Base-by-base conservation (phyloP, 2,113 vertebrate genomes). In the Nyctibius bracteatus region DNA sequence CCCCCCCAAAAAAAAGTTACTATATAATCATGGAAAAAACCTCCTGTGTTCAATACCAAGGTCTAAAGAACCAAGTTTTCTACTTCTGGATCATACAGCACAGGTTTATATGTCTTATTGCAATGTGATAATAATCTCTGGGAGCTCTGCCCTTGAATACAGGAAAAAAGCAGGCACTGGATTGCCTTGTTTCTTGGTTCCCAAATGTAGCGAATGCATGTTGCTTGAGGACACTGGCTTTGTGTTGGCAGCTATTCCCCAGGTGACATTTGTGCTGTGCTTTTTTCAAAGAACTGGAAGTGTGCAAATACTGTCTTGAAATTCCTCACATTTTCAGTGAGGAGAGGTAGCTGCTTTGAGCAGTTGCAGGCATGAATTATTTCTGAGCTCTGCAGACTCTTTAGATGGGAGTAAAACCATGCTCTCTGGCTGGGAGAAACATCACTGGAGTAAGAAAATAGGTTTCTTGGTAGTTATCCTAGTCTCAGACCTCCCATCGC, bases 371-470 rank as follows among this genome's bases (percentile, higher is more conserved):
- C 35, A 46, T 6, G 16, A 30, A 44, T 41, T 61, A 54, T 37
- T 73, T 72, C 37, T 43, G 25, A 58, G 39, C 27, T 52, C 43
- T 81, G 14, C 20, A 81, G 27, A 33, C 13, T 22, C 31, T 67
- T 19, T 47, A 30, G 37, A 13, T 0, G 1, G 37, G n/a, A 65
- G 27, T 22, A 47, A 73, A 59, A 41, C 13, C 1, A 1, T 46
- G 16, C 14, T 77, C 3, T 81, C 47, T 2, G 4, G 1, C 23
- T 44, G 22, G 35, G 14, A 49, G 8, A 92, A 78, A 61, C 2
- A 2, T 30, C 37, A 31, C 7, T 66, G 41, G 43, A 58, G 12
- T 31, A 43, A 68, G 10, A 55, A 51, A 22, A 27, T 3, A 51
- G 8, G 8, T 51, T 86, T 66, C 54, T 39, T 54, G 41, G 6